Evolutionary conservation across 2,113 vertebrate genomes (phyloP), one percentile per base, ranked within the genome.

Genomic region (Bubo blakistoni): DNA sequence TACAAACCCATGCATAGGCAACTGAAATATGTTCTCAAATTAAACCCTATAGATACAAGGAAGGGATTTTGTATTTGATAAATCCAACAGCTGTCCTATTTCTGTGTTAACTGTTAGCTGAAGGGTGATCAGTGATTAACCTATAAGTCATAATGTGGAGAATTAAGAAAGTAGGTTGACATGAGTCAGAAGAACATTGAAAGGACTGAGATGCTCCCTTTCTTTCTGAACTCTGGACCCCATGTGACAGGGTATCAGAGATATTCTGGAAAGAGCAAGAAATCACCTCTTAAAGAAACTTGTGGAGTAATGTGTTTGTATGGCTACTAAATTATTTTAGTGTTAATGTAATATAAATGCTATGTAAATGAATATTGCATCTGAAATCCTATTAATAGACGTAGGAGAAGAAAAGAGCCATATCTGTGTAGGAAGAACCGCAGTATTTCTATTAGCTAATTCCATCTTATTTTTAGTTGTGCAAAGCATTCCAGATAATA

Each of bases 361-460:
- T 83, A 42, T 47, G 54, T 70, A 92, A 86, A 86, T 93, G 6
- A 77, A 85, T 73, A 80, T 83, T 90, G 67, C 62, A 91, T 62
- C 55, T 90, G 67, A 66, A 92, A 83, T 90, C 40, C 85, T 96
- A 88, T 88, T 93, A 94, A 93, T 82, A 96, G 77, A 74, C 13
- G n/a, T 36, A 80, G 55, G 16, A 88, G 51, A 93, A 96, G 71
- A 94, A 92, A 86, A 90, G 89, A 95, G 13, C 46, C 32, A 6
- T 91, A 79, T 76, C 61, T 81, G 61, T 81, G 84, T 85, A 90
- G 84, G 72, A 96, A 86, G 72, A 92, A 78, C 29, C 1, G 3
- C 79, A 80, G 18, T n/a, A 83, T 27, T 62, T 82, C 22, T 90
- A 14, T 72, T 90, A 80, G 54, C 7, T 86, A 70, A 81, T 59